Conservation (phyloP, 2,113 vertebrate species). For the Cyanoderma ruficeps region DNA sequence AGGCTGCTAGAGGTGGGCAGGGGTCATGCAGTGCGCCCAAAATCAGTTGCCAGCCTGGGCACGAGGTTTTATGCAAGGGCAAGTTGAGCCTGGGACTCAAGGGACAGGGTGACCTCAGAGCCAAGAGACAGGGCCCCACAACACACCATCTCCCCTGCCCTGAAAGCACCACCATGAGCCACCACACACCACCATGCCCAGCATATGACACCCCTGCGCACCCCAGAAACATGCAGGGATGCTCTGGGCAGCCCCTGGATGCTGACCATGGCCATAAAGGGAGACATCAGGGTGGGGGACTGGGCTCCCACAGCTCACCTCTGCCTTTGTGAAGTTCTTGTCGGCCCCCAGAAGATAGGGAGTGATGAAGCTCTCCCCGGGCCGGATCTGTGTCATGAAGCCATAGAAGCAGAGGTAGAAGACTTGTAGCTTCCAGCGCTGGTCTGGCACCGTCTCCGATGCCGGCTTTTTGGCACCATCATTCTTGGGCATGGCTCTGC, state of each 20-base stretch:
- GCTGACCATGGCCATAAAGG: rapidly evolving
- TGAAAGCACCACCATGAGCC: rapidly evolving
- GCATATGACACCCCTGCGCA: rapidly evolving
- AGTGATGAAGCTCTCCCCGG: slow-evolving; percentile 57
- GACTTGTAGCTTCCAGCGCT: slow-evolving; percentile 48
- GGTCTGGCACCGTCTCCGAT: rapidly evolving
- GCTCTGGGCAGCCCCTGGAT: background rate
- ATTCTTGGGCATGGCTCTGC: background rate
- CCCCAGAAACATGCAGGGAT: rapidly evolving
- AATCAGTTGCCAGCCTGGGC: background rate
- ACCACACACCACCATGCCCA: rapidly evolving
- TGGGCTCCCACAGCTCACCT: background rate
- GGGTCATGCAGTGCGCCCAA: background rate
- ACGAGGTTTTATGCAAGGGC: rapidly evolving
- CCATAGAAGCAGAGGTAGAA: slow-evolving; percentile 61
- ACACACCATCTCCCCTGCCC: too few species aligned
- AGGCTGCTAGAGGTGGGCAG: background rate
- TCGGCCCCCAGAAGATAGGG: background rate
- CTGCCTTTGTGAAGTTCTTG: slow-evolving; percentile 20
- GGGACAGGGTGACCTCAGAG: background rate
- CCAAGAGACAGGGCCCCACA: background rate
- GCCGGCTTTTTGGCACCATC: background rate
- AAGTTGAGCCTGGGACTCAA: background rate
- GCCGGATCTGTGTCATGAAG: slow-evolving; percentile 59
- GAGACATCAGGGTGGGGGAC: background rate